Conservation (phyloP, 2,888 invertebrate genomes). For the Griposia aprilina region DNA sequence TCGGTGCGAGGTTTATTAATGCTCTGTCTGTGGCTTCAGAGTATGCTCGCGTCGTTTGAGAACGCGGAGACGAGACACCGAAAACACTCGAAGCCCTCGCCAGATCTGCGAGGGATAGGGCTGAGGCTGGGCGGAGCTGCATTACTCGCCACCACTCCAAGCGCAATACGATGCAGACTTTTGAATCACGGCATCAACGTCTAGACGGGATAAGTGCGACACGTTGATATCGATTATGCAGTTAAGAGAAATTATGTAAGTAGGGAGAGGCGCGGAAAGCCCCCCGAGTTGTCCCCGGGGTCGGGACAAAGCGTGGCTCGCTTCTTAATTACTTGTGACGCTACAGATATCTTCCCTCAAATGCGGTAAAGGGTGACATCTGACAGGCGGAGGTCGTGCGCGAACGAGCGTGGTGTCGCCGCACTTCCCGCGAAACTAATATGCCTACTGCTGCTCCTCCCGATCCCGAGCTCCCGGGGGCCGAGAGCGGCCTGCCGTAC, state of each 20-base stretch:
- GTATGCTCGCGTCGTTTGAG: slow-evolving; percentile 64
- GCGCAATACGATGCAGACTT: slow-evolving; percentile 76
- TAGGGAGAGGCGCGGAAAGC: slow-evolving; percentile 80
- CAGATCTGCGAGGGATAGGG: slow-evolving; percentile 51
- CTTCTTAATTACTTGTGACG: slow-evolving; percentile 88
- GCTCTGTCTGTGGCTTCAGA: slow-evolving; percentile 63
- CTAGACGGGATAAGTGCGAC: slow-evolving; percentile 83
- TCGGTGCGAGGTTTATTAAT: slow-evolving; percentile 71
- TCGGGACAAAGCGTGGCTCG: slow-evolving; percentile 81
- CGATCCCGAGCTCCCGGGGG: slow-evolving; percentile 1
- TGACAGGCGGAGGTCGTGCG: slow-evolving; percentile 69
- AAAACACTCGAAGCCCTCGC: slow-evolving; percentile 69
- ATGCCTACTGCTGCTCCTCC: slow-evolving; percentile 38
- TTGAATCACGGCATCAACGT: slow-evolving; percentile 76
- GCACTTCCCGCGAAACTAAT: slow-evolving; percentile 62
- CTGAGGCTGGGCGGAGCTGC: slow-evolving; percentile 43
- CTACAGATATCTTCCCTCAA: slow-evolving; percentile 81
- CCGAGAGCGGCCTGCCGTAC: slow-evolving; percentile 54
- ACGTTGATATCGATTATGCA: slow-evolving; percentile 87
- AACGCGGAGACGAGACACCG: slow-evolving; percentile 68
- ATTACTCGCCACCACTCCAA: slow-evolving; percentile 72
- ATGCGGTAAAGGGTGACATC: slow-evolving; percentile 79
- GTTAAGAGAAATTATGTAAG: slow-evolving; percentile 87
- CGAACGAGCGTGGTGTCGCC: slow-evolving; percentile 59
- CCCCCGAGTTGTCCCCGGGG: slow-evolving; percentile 71